Conservation (phyloP, 2,113 vertebrate genomes). For the Indicator maculatus region DNA sequence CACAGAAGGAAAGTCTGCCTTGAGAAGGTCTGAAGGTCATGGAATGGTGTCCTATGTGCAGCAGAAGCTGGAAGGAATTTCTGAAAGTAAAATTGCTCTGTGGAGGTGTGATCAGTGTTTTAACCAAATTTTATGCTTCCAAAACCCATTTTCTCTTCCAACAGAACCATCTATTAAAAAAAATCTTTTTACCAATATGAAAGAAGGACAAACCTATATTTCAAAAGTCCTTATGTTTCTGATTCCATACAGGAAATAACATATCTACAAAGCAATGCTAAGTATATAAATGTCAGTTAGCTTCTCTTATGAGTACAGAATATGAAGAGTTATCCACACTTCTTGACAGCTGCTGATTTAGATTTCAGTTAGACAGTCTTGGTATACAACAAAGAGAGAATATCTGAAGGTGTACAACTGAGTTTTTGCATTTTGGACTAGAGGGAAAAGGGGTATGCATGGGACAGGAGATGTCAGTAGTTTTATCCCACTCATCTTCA, state of each 20-base stretch:
- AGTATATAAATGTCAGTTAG: background rate
- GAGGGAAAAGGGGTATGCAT: accelerated
- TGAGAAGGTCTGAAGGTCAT: background rate
- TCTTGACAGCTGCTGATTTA: background rate
- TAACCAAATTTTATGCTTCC: background rate
- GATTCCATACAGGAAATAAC: background rate
- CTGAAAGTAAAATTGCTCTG: background rate
- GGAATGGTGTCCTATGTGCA: background rate
- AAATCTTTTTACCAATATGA: background rate
- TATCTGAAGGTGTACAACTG: background rate
- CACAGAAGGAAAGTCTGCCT: background rate
- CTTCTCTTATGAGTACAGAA: background rate
- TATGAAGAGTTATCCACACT: background rate
- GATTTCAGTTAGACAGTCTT: background rate
- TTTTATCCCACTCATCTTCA: background rate
- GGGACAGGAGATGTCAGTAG: accelerated
- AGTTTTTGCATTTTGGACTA: background rate
- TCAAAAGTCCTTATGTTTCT: background rate
- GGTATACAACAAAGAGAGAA: background rate
- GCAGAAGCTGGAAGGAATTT: background rate
- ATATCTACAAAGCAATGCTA: background rate
- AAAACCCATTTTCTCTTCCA: background rate
- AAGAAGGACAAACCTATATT: background rate
- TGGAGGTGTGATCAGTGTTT: background rate
- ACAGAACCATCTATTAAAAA: background rate